phyloP scores from a whole-genome alignment of 2,888 invertebrate genomes.

The Mimumesa dahlbomi region DNA sequence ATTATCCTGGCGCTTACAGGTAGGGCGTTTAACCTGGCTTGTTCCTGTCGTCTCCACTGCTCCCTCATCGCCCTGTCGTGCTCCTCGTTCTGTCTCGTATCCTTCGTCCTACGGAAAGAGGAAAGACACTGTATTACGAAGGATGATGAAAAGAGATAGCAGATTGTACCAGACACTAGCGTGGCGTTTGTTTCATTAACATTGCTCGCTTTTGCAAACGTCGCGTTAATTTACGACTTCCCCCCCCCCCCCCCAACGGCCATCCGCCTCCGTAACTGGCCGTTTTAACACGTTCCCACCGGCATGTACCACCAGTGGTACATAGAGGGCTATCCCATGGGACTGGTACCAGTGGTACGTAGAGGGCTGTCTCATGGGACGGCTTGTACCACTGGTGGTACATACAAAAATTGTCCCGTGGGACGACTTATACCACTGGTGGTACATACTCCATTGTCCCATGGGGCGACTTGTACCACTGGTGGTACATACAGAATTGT shows the following conservation, averaged over 20 bases:
- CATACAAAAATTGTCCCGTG: too few relatives aligned
- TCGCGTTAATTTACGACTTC: constrained; percentile 5
- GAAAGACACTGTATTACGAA: constrained; percentile 18
- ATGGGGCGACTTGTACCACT: too few relatives aligned
- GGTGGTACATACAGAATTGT: too few relatives aligned
- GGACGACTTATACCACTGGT: too few relatives aligned
- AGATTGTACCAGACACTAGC: constrained; percentile 24
- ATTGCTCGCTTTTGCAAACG: constrained; percentile 11
- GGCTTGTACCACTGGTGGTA: too few relatives aligned
- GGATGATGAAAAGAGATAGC: constrained; percentile 34
- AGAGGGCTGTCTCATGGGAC: too few relatives aligned
- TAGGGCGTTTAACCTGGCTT: constrained; percentile 65
- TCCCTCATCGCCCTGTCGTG: constrained; percentile 36
- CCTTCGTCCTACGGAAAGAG: constrained; percentile 28
- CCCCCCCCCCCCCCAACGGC: not conserved
- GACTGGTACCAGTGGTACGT: too few relatives aligned
- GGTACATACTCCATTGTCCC: too few relatives aligned
- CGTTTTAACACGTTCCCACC: too few relatives aligned
- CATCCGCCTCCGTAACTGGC: too few relatives aligned
- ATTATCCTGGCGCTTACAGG: constrained; percentile 73
- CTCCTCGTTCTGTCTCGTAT: constrained; percentile 27
- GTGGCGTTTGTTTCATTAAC: constrained; percentile 45
- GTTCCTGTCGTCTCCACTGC: constrained; percentile 58
- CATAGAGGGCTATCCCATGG: too few relatives aligned
- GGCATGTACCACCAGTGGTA: too few relatives aligned